phyloP scores from a whole-genome alignment of 2,888 invertebrate species.

The Automeris io region DNA sequence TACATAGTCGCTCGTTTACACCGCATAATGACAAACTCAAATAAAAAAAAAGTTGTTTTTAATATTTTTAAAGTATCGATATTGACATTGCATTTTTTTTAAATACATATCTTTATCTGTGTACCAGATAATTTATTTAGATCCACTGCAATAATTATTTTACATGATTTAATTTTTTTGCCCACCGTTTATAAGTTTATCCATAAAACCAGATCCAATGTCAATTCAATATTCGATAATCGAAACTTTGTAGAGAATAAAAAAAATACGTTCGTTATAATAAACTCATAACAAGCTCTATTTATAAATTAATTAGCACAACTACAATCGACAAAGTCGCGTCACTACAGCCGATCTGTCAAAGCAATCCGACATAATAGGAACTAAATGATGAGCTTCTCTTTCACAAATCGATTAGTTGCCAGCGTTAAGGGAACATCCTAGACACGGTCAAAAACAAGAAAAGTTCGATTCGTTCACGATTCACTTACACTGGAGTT shows the following conservation, averaged over 20 bases:
- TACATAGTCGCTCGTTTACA: slow-evolving; percentile 7
- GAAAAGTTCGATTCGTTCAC: slow-evolving; percentile 9
- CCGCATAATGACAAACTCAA: neutral
- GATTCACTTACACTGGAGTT: neutral
- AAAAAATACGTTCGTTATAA: neutral
- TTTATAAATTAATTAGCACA: neutral
- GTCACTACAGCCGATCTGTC: neutral
- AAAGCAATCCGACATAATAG: neutral
- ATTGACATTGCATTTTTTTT: too few species aligned
- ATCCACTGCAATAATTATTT: too few species aligned
- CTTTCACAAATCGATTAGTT: neutral
- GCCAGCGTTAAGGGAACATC: slow-evolving; percentile 17
- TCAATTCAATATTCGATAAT: too few species aligned
- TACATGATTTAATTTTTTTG: too few species aligned
- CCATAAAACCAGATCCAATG: too few species aligned
- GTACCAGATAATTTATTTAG: too few species aligned
- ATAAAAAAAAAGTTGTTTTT: neutral
- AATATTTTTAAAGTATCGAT: too few species aligned
- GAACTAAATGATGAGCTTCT: slow-evolving; percentile 2
- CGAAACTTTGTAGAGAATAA: neutral
- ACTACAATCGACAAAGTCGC: neutral
- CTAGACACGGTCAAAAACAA: slow-evolving; percentile 21
- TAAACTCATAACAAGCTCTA: neutral
- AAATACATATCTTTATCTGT: too few species aligned
- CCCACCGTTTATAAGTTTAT: too few species aligned